phyloP scores from a whole-genome alignment of 2,797 vertebrate genomes.

The Simalia tracyae region DNA sequence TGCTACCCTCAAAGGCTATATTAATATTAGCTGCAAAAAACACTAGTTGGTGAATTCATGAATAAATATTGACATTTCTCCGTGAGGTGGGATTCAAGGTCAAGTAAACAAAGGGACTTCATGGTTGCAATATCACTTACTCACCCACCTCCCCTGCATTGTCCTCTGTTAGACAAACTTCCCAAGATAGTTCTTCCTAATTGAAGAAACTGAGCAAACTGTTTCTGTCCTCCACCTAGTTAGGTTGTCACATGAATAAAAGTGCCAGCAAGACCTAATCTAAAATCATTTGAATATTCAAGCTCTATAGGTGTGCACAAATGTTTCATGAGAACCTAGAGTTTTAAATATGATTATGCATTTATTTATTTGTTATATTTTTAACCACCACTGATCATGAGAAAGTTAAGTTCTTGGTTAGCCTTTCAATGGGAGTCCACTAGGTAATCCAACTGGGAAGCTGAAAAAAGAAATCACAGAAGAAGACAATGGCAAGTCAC shows the following conservation, averaged over 20 bases:
- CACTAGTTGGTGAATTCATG: conserved; percentile 1
- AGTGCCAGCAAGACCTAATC: neutral
- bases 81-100: neutral
- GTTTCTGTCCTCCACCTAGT: neutral
- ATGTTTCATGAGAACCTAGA: neutral
- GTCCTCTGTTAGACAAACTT: neutral
- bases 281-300: neutral
- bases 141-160: neutral
- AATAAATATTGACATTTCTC: neutral
- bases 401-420: too few species aligned
- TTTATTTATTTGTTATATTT: too few species aligned
- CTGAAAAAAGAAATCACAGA: too few species aligned
- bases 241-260: neutral
- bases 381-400: too few species aligned
- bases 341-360: too few species aligned
- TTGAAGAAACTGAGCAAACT: neutral
- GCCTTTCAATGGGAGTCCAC: too few species aligned
- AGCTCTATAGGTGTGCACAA: too few species aligned
- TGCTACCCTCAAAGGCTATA: neutral
- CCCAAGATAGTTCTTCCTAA: conserved; percentile 15
- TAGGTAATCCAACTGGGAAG: too few species aligned
- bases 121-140: conserved; percentile 21
- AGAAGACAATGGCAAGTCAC: too few species aligned
- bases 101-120: neutral
- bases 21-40: neutral